Base-by-base conservation (phyloP, 1,140 invertebrate species). In the Tachypleus tridentatus region DNA sequence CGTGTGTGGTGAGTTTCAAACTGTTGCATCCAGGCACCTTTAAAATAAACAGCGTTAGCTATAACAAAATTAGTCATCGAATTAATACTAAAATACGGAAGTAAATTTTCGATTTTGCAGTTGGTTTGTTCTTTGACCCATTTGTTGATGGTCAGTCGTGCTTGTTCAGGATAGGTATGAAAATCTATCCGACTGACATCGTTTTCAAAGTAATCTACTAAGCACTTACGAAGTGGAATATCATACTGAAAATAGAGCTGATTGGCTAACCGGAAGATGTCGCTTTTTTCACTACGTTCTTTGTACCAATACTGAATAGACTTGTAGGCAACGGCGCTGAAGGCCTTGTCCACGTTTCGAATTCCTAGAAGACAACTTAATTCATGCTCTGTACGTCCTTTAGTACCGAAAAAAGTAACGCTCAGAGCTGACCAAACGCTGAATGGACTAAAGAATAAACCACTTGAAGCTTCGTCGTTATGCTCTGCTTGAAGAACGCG, bases 51-150 rank as follows among this genome's bases (percentile, higher is more conserved):
- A 5, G 76, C 76, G 67, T 77, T 80, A 69, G 75, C 74, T 1
- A 77, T 67, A 5, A 77, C 66, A 72, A 91, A 64, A 47, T 62
- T 67, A 3, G 76, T 74, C 10, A 69, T 52, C 9, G 65, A 49
- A 64, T 64, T 66, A 3, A 77, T 58, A 47, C 60, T 56, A 56
- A 69, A 68, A 48, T 48, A 4, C 63, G 69, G 64, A 48, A 77
- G 60, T n/a, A 92, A 74, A 69, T 84, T 77, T 5, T 80, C 74
- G 54, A 93, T 86, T 63, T 82, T 82, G 4, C 84, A 85, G 10
- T 84, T 74, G 0, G 90, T 93, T 3, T 83, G 70, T 63, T 84
- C 81, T 52, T 77, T 79, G 3, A 87, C 84, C 88, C 88, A 93
- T 4, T 74, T 68, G 71, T 93, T 92, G 56, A 91, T 87, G 4